Evolutionary conservation across 2,888 invertebrate species (phyloP).

Genomic region (Agonopterix arenella): DNA sequence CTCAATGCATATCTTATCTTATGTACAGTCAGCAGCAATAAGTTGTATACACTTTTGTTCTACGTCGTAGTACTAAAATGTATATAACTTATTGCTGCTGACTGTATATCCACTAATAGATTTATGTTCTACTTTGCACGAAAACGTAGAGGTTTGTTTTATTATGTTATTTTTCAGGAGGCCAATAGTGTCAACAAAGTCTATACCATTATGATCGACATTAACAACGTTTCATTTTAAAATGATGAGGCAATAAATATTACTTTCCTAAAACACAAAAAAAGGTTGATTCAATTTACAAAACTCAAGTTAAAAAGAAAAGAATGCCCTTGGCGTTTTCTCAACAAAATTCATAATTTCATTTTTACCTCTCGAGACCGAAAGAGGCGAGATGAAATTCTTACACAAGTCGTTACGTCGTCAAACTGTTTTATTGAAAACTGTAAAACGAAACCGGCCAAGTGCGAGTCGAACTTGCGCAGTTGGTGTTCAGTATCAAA

Average conservation of each 20-base stretch:
- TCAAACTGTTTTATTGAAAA: slow-evolving; percentile 17
- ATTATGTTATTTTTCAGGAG: no score
- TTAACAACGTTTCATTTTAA: not conserved
- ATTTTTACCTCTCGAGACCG: slow-evolving; percentile 15
- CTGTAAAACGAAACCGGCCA: slow-evolving; percentile 6
- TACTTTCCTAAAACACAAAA: slow-evolving; percentile 1
- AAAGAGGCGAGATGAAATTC: slow-evolving; percentile 9
- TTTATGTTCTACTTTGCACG: no score
- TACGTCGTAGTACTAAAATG: no score
- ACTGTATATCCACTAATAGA: no score
- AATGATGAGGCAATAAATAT: not conserved
- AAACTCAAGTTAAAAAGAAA: slow-evolving; percentile 15
- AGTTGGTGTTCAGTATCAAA: no score
- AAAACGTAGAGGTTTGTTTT: no score
- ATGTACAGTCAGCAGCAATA: no score
- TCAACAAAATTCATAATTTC: slow-evolving; percentile 21
- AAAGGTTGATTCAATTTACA: slow-evolving; percentile 17
- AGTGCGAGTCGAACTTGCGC: no score
- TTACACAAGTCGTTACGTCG: slow-evolving; percentile 11
- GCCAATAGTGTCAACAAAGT: no score
- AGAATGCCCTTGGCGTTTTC: slow-evolving; percentile 14
- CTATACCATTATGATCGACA: not conserved
- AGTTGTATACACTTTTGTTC: no score
- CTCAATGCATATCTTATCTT: no score
- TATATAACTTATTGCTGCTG: no score